Percentiles rank a stretch among this genome's conserved stretches.
Conservation (phyloP, 2,797 vertebrate genomes). For the Chaenodraco wilsoni region DNA sequence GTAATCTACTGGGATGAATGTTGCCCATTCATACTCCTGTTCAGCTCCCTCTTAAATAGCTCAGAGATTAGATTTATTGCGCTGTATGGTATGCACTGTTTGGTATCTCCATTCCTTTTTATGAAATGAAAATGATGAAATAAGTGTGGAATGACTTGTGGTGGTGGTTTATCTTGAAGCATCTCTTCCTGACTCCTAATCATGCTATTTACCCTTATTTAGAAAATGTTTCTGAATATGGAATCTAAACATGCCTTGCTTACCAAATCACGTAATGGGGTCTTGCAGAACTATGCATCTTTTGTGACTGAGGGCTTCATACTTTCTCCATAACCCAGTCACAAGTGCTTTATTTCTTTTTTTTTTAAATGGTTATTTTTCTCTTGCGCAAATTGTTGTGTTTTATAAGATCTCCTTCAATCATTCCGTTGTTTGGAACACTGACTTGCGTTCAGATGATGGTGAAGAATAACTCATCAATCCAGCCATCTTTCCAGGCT, state of each 20-base stretch:
- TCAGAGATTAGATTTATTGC: neutral
- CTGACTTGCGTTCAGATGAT: too few species aligned
- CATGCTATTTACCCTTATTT: neutral
- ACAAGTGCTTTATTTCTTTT: too few species aligned
- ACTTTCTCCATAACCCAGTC: too few species aligned
- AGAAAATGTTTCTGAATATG: neutral
- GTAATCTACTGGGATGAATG: neutral
- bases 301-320: too few species aligned
- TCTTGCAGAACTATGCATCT: neutral
- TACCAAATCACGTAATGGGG: neutral
- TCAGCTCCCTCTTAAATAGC: neutral
- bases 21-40: neutral
- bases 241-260: constrained; percentile 1
- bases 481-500: neutral
- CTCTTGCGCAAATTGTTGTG: neutral
- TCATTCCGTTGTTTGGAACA: neutral
- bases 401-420: neutral
- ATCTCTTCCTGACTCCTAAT: constrained; percentile 1
- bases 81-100: constrained; percentile 2
- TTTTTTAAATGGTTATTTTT: neutral
- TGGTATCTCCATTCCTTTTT: constrained; percentile 2
- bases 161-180: neutral
- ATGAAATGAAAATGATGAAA: neutral
- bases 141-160: constrained; percentile 9
- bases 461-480: neutral